A percentile compares a stretch with the other conserved stretches of the same genome.
Conservation (phyloP, 2,888 invertebrate species). For the Drosophila flavopinicola region DNA sequence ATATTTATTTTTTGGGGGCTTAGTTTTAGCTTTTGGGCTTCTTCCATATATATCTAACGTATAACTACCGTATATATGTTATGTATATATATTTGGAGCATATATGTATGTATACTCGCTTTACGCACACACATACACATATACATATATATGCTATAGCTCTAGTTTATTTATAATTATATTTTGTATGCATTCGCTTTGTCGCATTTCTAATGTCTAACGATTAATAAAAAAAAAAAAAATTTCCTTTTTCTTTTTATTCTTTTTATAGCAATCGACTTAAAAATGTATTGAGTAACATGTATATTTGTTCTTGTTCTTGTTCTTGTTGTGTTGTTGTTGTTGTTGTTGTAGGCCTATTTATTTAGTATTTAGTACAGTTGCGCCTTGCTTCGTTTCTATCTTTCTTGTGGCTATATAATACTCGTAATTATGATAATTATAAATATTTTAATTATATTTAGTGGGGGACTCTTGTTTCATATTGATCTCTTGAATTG, state of each 20-base stretch:
- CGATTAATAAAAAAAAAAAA: constrained; percentile 63
- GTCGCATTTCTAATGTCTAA: constrained; percentile 61
- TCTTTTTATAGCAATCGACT: constrained; percentile 33
- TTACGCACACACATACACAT: constrained; percentile 17
- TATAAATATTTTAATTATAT: constrained; percentile 49
- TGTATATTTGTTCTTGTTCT: constrained; percentile 16
- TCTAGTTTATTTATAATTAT: constrained; percentile 23
- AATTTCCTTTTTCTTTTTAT: too few relatives aligned
- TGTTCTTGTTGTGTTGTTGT: not conserved
- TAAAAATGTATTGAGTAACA: constrained; percentile 49
- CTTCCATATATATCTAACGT: constrained; percentile 19
- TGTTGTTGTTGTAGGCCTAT: constrained; percentile 24
- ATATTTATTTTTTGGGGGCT: constrained; percentile 20
- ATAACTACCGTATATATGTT: constrained; percentile 16
- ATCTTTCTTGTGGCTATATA: constrained; percentile 20
- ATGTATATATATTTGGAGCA: too few relatives aligned
- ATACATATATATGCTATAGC: constrained; percentile 19
- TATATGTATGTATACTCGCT: constrained; percentile 7
- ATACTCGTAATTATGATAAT: constrained; percentile 51
- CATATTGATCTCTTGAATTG: not conserved
- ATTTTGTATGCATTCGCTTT: constrained; percentile 43
- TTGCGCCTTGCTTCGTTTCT: constrained; percentile 30
- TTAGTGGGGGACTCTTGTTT: constrained; percentile 39
- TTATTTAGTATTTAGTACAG: constrained; percentile 55
- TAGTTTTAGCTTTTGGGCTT: constrained; percentile 22